phyloP scores from a whole-genome alignment of 2,113 vertebrate species.

The Paralichthys olivaceus region DNA sequence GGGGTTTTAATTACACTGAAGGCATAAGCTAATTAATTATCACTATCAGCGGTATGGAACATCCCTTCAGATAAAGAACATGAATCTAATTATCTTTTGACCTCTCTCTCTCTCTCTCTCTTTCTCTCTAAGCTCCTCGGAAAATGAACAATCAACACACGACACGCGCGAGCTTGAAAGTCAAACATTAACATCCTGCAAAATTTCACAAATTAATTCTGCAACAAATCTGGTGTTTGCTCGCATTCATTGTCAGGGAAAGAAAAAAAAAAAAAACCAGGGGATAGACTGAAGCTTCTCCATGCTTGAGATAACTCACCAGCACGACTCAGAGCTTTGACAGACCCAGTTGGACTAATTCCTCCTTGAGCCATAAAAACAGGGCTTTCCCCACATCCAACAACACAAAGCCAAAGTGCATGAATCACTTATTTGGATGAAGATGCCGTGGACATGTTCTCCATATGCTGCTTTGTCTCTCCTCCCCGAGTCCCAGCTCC shows the following conservation, averaged over 20 bases:
- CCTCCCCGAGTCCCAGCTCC: constrained; percentile 39
- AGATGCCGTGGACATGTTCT: constrained; percentile 41
- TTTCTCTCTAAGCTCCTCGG: constrained; percentile 39
- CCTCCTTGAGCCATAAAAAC: constrained; percentile 50
- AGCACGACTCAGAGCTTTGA: constrained; percentile 57
- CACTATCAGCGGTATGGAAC: constrained; percentile 63
- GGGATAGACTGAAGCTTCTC: constrained; percentile 62
- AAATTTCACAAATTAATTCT: constrained; percentile 28
- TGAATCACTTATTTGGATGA: constrained; percentile 51
- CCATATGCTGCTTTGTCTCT: constrained; percentile 57
- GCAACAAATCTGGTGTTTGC: not conserved
- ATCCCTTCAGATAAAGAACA: constrained; percentile 63
- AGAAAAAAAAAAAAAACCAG: not conserved
- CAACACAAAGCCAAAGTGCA: constrained; percentile 50
- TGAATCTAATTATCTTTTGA: constrained; percentile 67
- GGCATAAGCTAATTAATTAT: constrained; percentile 75
- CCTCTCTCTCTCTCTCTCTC: constrained; percentile 40
- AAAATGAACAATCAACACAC: constrained; percentile 35
- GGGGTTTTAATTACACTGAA: constrained; percentile 67
- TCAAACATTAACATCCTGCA: constrained; percentile 42
- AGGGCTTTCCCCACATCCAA: constrained; percentile 52
- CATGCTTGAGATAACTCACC: constrained; percentile 67
- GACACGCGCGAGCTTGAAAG: constrained; percentile 43
- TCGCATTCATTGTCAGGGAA: constrained; percentile 15
- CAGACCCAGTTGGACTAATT: constrained; percentile 55